Evolutionary conservation across 2,797 vertebrate genomes (phyloP), one percentile per base, ranked within the genome.

Genomic region (Capromys pilorides): DNA sequence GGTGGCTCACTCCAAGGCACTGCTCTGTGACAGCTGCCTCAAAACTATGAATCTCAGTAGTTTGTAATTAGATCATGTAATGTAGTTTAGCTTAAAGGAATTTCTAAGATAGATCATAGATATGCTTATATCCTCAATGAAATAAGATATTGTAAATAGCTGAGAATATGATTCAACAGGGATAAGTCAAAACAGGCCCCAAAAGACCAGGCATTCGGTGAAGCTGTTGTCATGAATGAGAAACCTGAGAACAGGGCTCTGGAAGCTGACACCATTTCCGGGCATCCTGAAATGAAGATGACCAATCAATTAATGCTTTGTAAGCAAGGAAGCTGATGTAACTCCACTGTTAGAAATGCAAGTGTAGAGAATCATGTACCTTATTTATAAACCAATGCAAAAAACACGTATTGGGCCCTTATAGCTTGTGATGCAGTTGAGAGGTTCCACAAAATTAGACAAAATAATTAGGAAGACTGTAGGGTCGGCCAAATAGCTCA

Each of bases 111-210:
- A 80, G 77, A 78, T 92, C 59, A 73, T 41, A 45, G 33, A 61
- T 86, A 21, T 71, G 39, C 57, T 96, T 93, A 95, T 67, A 81
- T 61, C 77, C 22, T 84, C 26, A 81, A 24, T 45, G 90, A 87
- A 92, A 86, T 71, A 88, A 90, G 16, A 87, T 95, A 16, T 62
- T 93, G 4, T 90, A 93, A 95, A 87, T 91, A 88, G 36, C 28
- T 86, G 36, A 92, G 64, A 12, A 31, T 66, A 88, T 28, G 14
- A 89, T 80, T 94, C 69, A 59, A 73, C 7, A 41, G 83, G 59
- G 41, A 94, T 66, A 90, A 73, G 85, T 80, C 86, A 78, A 45
- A 95, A 79, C 45, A 90, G 67, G 33, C 11, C 81, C 21, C 2
- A 61, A 36, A 75, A 79, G 49, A 95, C 67, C 69, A 91, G 64